Base-by-base conservation (phyloP, 2,797 vertebrate species). In the Onychomys arenicola region DNA sequence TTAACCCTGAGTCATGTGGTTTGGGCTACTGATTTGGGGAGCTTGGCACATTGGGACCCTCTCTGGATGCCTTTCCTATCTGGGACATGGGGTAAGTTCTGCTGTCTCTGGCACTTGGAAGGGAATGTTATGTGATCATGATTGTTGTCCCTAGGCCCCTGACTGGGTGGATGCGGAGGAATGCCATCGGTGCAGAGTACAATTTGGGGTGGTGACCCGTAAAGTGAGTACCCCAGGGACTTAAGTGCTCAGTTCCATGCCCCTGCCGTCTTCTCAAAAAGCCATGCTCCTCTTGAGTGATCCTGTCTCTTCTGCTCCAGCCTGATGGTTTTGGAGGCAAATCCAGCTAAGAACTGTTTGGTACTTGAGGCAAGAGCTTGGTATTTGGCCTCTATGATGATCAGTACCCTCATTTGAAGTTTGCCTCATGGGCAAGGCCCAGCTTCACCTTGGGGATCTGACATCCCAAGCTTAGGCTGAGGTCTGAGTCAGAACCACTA, bases 111-210 rank as follows among this genome's bases (percentile, higher is more conserved):
- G 34, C 19, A 13, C 37, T 32, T 25, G 6, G n/a, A 1, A 40
- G 2, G 10, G 29, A n/a, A 37, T 12, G 4, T 7, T 2, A 2
- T 17, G 19, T 25, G 29, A 32, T 21, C 14, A n/a, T 97, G 67
- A 93, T 67, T 32, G 37, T 52, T 52, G 0, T 4, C 23, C 32
- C 71, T 3, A 99, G 99, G 99, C 99, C 87, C 99, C 99, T 0
- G 99, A 99, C 97, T 99, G 99, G 99, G 99, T 99, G 6, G 99
- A 99, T 40, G 99, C 99, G 0, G 99, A 99, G 98, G 99, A 99
- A 96, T 99, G 99, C 96, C 99, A 99, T 98, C 98, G 99, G 52
- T 99, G 99, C 98, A 98, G 99, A 84, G 99, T 99, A 96, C 99
- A 99, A 98, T 99, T 99, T 93, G 99, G 99, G 0, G 99, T 99